phyloP scores from a whole-genome alignment of 2,113 vertebrate genomes.

The Corydoras maculifer region DNA sequence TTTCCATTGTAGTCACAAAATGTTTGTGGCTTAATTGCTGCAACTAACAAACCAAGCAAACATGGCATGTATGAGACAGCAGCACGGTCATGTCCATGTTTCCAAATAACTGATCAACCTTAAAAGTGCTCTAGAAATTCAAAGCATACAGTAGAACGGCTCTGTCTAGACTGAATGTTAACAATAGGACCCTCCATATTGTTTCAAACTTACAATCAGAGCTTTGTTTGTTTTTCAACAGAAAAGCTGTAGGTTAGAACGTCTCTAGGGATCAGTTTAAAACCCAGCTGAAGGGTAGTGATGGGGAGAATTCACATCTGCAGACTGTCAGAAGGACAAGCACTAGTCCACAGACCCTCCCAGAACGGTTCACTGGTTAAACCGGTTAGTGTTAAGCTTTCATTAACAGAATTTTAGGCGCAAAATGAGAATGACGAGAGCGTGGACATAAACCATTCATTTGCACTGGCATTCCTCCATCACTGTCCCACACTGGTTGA shows the following conservation, averaged over 20 bases:
- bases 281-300: too few species aligned
- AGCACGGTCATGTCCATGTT: neutral
- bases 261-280: too few species aligned
- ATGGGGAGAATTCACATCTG: too few species aligned
- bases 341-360: too few species aligned
- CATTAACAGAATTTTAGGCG: neutral
- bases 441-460: neutral
- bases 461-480: neutral
- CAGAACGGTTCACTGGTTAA: neutral
- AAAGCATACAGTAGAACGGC: neutral
- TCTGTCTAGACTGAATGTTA: too few species aligned
- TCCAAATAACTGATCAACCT: neutral
- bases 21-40: neutral
- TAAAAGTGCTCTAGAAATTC: neutral
- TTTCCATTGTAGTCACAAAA: constrained; percentile 14
- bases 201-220: too few species aligned
- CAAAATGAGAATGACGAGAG: neutral
- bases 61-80: neutral
- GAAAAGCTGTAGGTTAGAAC: too few species aligned
- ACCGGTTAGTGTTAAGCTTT: neutral
- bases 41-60: too few species aligned
- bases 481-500: constrained; percentile 3
- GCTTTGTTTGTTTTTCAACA: too few species aligned
- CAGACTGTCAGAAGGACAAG: too few species aligned
- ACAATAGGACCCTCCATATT: too few species aligned